Percentiles rank a stretch among this genome's conserved stretches.
These are phyloP conservation scores for Helicolenus hilgendorfi DNA, from an alignment of 2,797 vertebrate species.

Conservation along the genomic window DNA sequence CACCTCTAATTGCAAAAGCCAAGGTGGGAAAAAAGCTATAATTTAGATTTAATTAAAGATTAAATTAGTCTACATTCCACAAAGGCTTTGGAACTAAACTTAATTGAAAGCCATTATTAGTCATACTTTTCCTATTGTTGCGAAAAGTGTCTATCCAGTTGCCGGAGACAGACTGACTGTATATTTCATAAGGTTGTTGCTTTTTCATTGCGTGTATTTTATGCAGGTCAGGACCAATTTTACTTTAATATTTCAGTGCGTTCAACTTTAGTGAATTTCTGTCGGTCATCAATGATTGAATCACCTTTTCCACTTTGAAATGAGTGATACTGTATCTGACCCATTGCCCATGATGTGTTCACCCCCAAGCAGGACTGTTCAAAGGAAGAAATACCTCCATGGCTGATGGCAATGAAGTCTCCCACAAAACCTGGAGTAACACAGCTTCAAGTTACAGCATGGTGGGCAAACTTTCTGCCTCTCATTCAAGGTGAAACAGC, in stretches of 20 bases:
- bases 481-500: neutral
- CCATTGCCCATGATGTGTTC: neutral
- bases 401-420: neutral
- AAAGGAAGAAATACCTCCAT: neutral
- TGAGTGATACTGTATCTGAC: neutral
- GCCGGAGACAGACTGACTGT: neutral
- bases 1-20: too few species aligned
- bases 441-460: neutral
- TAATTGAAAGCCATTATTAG: too few species aligned
- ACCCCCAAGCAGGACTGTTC: neutral
- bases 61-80: neutral
- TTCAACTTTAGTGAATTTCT: neutral
- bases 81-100: too few species aligned
- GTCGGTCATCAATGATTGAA: constrained; percentile 5
- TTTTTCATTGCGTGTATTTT: neutral
- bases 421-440: neutral
- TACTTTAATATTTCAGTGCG: neutral
- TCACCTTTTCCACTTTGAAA: neutral
- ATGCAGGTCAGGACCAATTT: neutral
- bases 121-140: neutral
- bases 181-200: neutral
- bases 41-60: too few species aligned
- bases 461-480: neutral
- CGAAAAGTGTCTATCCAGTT: neutral
- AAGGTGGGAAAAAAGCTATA: neutral